These are phyloP conservation scores for Smithornis capensis DNA, from an alignment of 2,113 vertebrate genomes.

Conservation along the genomic window DNA sequence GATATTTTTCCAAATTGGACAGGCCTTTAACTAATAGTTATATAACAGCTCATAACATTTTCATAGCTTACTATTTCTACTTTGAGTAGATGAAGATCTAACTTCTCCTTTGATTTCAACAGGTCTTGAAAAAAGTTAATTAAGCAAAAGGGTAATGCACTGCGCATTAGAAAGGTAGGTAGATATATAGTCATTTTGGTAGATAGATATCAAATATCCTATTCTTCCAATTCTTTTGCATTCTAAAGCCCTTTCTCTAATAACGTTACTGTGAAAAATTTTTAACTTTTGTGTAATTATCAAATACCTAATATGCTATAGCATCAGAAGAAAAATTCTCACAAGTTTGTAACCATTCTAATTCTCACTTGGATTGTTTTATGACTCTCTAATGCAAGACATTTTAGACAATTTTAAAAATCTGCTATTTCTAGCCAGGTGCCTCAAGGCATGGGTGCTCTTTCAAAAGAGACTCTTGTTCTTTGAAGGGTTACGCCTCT, in stretches of 20 bases:
- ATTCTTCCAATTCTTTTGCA: neutral
- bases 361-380: neutral
- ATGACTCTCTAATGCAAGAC: neutral
- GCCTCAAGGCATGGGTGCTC: neutral
- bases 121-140: neutral
- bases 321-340: neutral
- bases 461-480: neutral
- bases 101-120: conserved; percentile 22
- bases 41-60: neutral
- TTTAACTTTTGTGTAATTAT: neutral
- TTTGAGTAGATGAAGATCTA: neutral
- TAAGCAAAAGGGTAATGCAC: neutral
- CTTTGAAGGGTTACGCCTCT: neutral
- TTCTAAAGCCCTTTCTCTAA: neutral
- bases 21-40: neutral
- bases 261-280: neutral
- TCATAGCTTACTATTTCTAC: neutral
- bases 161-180: neutral
- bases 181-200: neutral
- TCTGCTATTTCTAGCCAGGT: neutral
- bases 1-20: neutral
- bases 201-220: neutral
- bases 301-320: neutral
- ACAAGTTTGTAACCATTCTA: neutral
- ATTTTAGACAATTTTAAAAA: neutral